Evolutionary conservation across 2,888 invertebrate species (phyloP), one percentile per base, ranked within the genome.

Genomic region (Nasonovia ribisnigri): DNA sequence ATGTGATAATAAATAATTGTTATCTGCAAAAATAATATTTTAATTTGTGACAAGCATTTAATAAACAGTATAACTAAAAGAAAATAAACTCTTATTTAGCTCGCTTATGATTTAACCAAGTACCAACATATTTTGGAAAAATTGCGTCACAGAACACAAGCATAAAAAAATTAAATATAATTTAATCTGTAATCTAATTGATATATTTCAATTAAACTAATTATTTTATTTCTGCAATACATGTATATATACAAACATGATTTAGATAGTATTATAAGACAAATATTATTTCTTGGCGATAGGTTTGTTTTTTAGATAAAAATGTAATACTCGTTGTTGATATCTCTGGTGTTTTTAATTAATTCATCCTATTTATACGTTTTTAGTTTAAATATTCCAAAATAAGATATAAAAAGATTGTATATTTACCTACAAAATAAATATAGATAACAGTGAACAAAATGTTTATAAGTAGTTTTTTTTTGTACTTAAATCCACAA

Each of bases 1-100:
- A 60, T 3, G 29, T 1, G 8, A 57, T 16, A 43, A 89, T 89
- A 89, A 43, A 88, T 57, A 57, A n/a, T 26, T 26, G 26, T 88
- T 88, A 57, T 88, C 88, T 88, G 42, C 13, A 26, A 24, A 48
- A 88, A 57, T 42, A n/a, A 57, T 89, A 89, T 43, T 57, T 88
- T 43, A 88, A 57, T 60, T 89, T 57, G 29, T 42, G n/a, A 10
- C 29, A 43, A 29, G 42, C 54, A 13, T 88, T 88, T 88, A 10
- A 88, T 54, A 42, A 89, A 60, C 11, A 6, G 24, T 10, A 43
- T 11, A 42, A 43, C 16, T 29, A 36, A 36, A 16, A 29, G 5
- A 89, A 29, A 29, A 89, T 57, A 60, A 43, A 6, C 6, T 43
- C 26, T 86, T 6, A 4, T 89, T 86, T 86, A 29, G 4, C 46